Base-by-base conservation (phyloP, 2,888 invertebrate genomes). In the Tipula confusa region DNA sequence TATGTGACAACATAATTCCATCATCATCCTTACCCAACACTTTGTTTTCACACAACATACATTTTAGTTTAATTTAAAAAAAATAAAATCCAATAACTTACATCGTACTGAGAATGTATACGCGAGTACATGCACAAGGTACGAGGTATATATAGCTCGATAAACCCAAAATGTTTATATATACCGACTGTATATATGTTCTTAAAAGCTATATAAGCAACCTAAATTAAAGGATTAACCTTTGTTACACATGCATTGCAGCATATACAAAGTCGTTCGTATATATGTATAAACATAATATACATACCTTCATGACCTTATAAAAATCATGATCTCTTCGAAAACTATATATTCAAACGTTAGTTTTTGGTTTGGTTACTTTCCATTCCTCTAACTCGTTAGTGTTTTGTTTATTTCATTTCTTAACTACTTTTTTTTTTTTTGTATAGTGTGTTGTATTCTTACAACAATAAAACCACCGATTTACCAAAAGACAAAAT, bases 381-480 rank as follows among this genome's bases (percentile, higher is more conserved):
- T 64, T 64, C 64, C 64, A 64, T 64, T 64, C 64, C 64, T 64
- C 64, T 64, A 64, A 24, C 24, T 64, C 64, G 64, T 64, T 64
- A 64, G 64, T 64, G 24, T 24, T 64, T 64, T 64, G 64, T 64
- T 64, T 64, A 64, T 64, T 64, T 64, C 64, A 7, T 64, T 64
- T 64, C 0, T 64, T 24, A 64, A 64, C 64, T 43, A 15, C n/a
- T 43, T 64, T 9, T 24, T 64, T 11, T 43, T 64, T 9, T 24
- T 64, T 11, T 6, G 64, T 64, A 64, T 24, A 64, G n/a, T 9
- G 13, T 38, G 38, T 38, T 13, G 38, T 38, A 38, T 38, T 13
- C n/a, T n/a, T n/a, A n/a, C n/a, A n/a, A 9, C 24, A 64, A 24
- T 11, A 64, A 18, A 64, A 64, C 64, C 64, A 64, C 64, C 24